phyloP scores from a whole-genome alignment of 2,888 invertebrate genomes.

The Rotaria magnacalcarata region DNA sequence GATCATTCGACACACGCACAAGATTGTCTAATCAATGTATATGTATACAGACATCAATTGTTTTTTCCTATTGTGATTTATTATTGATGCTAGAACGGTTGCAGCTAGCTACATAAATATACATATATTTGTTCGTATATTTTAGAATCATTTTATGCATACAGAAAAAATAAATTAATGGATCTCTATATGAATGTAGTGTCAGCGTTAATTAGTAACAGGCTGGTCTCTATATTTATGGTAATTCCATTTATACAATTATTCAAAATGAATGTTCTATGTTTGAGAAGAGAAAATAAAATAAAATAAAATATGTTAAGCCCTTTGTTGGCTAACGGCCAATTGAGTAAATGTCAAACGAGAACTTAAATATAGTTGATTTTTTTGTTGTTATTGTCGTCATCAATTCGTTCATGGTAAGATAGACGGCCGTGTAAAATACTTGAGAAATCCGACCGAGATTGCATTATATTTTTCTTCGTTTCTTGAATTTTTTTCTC shows the following conservation, averaged over 20 bases:
- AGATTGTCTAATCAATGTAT: neutral
- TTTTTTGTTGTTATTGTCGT: neutral
- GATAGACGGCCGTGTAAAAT: neutral
- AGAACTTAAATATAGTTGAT: neutral
- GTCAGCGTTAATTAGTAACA: neutral
- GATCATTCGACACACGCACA: slow-evolving; percentile 21
- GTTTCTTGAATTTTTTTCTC: neutral
- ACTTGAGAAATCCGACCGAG: neutral
- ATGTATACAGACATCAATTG: neutral
- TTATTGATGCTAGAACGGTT: neutral
- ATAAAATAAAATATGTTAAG: neutral
- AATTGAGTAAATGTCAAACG: neutral
- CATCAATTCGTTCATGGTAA: neutral
- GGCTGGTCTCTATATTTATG: neutral
- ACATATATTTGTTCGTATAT: neutral
- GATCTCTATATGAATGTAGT: neutral
- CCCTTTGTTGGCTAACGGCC: neutral
- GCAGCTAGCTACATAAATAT: neutral
- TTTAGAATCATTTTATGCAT: neutral
- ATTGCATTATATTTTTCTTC: neutral
- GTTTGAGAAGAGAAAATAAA: neutral
- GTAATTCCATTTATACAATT: neutral
- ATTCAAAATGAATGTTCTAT: neutral
- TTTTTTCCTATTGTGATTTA: neutral
- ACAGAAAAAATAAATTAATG: neutral